These are phyloP conservation scores for Nematolebias whitei DNA, from an alignment of 2,113 vertebrate genomes.

Conservation along the genomic window DNA sequence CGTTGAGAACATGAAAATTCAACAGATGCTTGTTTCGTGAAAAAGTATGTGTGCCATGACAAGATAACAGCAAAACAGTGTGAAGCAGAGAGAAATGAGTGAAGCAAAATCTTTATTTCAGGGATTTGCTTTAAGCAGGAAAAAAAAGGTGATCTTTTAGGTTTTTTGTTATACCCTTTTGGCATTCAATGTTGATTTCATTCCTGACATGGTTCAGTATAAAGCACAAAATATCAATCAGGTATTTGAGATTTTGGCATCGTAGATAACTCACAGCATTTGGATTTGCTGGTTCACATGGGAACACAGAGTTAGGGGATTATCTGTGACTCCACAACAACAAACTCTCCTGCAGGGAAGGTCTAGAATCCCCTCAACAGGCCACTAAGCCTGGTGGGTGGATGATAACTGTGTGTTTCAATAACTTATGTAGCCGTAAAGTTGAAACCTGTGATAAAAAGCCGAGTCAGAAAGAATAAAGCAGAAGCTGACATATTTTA, in stretches of 20 bases:
- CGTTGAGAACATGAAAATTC: slow-evolving; percentile 26
- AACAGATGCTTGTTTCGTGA: slow-evolving; percentile 20
- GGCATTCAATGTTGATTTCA: not conserved
- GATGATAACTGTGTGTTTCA: not conserved
- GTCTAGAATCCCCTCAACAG: not conserved
- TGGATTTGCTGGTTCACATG: slow-evolving; percentile 2
- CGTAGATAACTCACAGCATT: not conserved
- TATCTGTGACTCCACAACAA: slow-evolving; percentile 1
- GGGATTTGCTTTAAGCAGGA: not conserved
- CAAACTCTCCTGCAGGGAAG: slow-evolving; percentile 1
- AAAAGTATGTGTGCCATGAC: slow-evolving; percentile 8
- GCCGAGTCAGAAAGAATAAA: slow-evolving; percentile 3
- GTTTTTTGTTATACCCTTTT: slow-evolving; percentile 6
- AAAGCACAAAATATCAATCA: not conserved
- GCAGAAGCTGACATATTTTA: not conserved
- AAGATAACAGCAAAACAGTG: slow-evolving; percentile 19
- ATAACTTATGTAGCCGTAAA: slow-evolving; percentile 2
- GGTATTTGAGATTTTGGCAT: not conserved
- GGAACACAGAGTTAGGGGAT: not conserved
- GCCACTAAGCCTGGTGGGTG: not conserved
- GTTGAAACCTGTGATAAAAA: slow-evolving; percentile 1
- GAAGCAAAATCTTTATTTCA: slow-evolving; percentile 15
- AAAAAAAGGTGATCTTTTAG: slow-evolving; percentile 12
- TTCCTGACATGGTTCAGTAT: not conserved
- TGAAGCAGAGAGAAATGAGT: slow-evolving; percentile 6